Base-by-base conservation (phyloP, 2,113 vertebrate genomes). In the Myxocyprinus asiaticus region DNA sequence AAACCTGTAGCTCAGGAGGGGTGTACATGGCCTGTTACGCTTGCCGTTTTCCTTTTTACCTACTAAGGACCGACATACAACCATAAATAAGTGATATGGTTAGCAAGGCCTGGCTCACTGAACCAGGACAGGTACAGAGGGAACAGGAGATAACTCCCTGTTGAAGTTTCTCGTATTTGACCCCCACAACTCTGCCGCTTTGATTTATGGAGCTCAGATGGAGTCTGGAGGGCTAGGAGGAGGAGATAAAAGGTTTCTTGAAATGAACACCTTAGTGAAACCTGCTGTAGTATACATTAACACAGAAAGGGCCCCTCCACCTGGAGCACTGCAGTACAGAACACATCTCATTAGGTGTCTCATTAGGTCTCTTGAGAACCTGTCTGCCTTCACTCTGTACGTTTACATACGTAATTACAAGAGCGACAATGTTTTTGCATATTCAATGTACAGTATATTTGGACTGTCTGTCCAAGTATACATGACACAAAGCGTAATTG, bases 231-330 rank as follows among this genome's bases (percentile, higher is more conserved):
- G 80, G 43, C 17, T 65, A n/a, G 47, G 51, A 44, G 75, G 65
- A 61, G 78, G 80, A 78, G 76, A 47, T 67, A 59, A 76, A 67
- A 55, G 61, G 48, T 56, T 48, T 68, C 76, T 68, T 82, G 83
- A 82, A 83, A 83, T 87, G 79, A 83, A 83, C 83, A 85, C 83
- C 83, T 78, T 67, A 53, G 62, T 58, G 50, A 82, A 85, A 83
- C 51, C 79, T 72, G 81, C 68, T 53, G 50, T 58, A 53, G 74
- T 65, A 72, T 80, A 74, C 51, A 73, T 64, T 73, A 69, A 66
- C 85, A 67, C 51, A n/a, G 48, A 47, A 59, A 47, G 43, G 75
- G 50, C 11, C 66, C 76, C 72, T 79, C 74, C 33, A 63, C 53
- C 67, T 79, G 83, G 81, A 83, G 65, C 9, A n/a, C 4, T 6